Evolutionary conservation across 2,113 vertebrate species (phyloP).

Genomic region (Pseudopipra pipra): DNA sequence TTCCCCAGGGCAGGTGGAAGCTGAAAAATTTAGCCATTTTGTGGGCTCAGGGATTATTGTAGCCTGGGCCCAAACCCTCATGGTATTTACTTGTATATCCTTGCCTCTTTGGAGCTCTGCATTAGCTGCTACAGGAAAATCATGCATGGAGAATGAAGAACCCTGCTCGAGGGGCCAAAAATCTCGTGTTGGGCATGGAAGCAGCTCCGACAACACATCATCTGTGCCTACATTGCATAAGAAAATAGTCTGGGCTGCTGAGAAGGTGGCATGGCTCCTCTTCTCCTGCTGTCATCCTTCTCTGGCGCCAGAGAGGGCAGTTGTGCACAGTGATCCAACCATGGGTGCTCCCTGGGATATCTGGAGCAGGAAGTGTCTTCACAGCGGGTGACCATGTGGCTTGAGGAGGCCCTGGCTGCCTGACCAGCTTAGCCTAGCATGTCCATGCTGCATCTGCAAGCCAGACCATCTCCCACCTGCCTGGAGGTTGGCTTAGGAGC

Average conservation of each 20-base stretch:
- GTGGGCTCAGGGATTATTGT: background rate
- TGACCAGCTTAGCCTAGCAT: background rate
- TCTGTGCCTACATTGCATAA: background rate
- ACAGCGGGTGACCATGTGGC: too few species aligned
- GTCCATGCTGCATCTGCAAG: background rate
- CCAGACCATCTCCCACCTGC: background rate
- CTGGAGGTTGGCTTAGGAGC: background rate
- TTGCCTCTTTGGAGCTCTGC: background rate
- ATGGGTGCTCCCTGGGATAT: background rate
- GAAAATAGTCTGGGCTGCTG: background rate
- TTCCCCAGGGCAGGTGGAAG: background rate
- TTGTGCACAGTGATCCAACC: background rate
- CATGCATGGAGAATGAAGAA: rapidly evolving
- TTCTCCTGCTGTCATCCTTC: background rate
- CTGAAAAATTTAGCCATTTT: background rate
- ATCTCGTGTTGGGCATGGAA: background rate
- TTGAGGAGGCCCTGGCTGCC: background rate
- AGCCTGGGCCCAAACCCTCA: background rate
- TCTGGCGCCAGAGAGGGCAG: background rate
- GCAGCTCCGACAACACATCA: background rate
- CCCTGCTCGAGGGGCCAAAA: background rate
- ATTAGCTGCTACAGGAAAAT: background rate
- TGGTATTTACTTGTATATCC: background rate
- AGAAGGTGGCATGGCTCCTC: background rate
- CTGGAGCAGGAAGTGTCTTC: background rate